Conservation (phyloP, 2,113 vertebrate species). For the Myotis lucifugus region DNA sequence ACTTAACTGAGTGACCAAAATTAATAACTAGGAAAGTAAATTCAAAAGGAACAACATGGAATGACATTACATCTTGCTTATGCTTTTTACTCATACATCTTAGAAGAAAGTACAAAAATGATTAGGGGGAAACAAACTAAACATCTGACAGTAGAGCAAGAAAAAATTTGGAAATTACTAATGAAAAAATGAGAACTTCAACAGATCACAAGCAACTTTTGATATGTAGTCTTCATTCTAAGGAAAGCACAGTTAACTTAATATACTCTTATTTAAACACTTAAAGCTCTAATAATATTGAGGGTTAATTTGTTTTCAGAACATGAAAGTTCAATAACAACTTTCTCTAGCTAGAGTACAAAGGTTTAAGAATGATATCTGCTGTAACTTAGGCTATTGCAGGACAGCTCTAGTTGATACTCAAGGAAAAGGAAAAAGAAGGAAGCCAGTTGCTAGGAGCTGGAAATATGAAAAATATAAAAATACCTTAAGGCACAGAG, state of each 20-base stretch:
- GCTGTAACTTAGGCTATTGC: not conserved
- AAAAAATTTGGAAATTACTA: slow-evolving; percentile 16
- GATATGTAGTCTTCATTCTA: slow-evolving; percentile 41
- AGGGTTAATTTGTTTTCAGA: slow-evolving; percentile 24
- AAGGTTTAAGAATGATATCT: slow-evolving; percentile 35
- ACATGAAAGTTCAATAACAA: slow-evolving; percentile 44
- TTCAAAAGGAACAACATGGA: slow-evolving; percentile 4
- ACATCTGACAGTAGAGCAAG: not conserved
- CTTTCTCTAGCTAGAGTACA: slow-evolving; percentile 23
- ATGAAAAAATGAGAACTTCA: slow-evolving; percentile 18
- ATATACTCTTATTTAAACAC: not conserved
- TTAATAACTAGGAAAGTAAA: slow-evolving; percentile 27
- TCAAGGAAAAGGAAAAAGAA: slow-evolving; percentile 36
- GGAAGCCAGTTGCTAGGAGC: not conserved
- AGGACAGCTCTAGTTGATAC: not conserved
- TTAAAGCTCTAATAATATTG: slow-evolving; percentile 9
- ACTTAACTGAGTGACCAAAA: slow-evolving; percentile 47
- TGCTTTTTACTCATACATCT: slow-evolving; percentile 46
- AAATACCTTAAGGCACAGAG: slow-evolving; percentile 8
- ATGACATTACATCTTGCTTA: slow-evolving; percentile 40
- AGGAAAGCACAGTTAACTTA: not conserved
- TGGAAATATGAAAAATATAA: slow-evolving; percentile 35
- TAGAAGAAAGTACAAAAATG: slow-evolving; percentile 41
- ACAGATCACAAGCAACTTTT: not conserved
- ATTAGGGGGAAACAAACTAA: slow-evolving; percentile 26